Base-by-base conservation (phyloP, 2,797 vertebrate species). In the Parauchenoglanis ngamensis region DNA sequence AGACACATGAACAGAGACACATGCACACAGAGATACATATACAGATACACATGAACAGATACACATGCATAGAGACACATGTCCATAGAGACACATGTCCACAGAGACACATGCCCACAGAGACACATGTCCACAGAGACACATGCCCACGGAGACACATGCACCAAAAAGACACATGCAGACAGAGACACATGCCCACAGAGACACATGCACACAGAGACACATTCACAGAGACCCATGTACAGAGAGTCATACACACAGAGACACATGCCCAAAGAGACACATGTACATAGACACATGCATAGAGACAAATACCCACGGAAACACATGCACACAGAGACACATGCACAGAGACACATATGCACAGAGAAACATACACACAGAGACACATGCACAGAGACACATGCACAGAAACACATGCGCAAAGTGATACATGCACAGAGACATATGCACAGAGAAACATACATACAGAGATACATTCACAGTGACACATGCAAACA, bases 331-430 rank as follows among this genome's bases (percentile, higher is more conserved):
- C 15, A 15, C 1, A 1, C 31, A 40, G 6, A 40, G 31, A 40
- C 8, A 63, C 31, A 7, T n/a, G 25, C 25, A n/a, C 25, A 61
- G 21, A 67, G 3, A 67, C 21, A 23, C 10, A 15, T 10, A 1
- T 31, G 1, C 1, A 59, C 57, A 65, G 25, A 31, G n/a, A 67
- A 11, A 31, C 4, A 67, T 25, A 4, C 11, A 12, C 61, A 31
- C 11, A 28, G 56, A 54, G 52, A 6, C 5, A 19, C 0, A 61
- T 23, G 8, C 17, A 65, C 25, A 65, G 2, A 67, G 19, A 23
- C 10, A 15, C 8, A 0, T 13, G 0, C 0, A 12, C 25, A 63
- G 0, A 65, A 23, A 63, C 0, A n/a, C 2, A n/a, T 65, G 25
- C 0, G 11, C 61, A 65, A 0, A 63, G 23, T 10, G 35, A 40